phyloP scores from a whole-genome alignment of 1,140 invertebrate species.

The Ooceraea biroi region DNA sequence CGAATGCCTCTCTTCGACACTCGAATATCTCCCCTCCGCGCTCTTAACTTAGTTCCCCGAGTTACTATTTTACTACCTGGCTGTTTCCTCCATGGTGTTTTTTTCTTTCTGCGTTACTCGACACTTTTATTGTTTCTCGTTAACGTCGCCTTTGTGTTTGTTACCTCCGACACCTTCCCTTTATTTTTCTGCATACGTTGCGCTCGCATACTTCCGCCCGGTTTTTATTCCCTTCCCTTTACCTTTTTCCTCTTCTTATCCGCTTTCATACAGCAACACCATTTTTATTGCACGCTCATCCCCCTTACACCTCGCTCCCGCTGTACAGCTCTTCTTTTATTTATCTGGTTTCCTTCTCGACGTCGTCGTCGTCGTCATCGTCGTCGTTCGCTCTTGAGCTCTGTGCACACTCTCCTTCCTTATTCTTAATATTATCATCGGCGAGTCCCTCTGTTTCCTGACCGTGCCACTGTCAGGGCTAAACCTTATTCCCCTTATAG shows the following conservation, averaged over 20 bases:
- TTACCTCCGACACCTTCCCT: conserved; percentile 34
- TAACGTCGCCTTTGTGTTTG: conserved; percentile 33
- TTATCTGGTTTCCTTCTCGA: conserved; percentile 22
- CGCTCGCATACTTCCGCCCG: neutral
- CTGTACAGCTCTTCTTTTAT: conserved; percentile 27
- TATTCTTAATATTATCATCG: conserved; percentile 42
- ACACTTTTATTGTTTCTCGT: conserved; percentile 53
- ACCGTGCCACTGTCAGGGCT: neutral
- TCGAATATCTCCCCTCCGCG: conserved; percentile 22
- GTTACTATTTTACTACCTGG: conserved; percentile 56
- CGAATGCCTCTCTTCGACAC: conserved; percentile 37
- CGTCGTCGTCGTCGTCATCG: neutral
- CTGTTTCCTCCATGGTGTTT: neutral
- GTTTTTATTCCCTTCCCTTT: conserved; percentile 17
- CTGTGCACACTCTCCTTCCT: neutral
- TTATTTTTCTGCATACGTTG: conserved; percentile 48
- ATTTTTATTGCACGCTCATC: conserved; percentile 31
- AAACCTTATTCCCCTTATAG: conserved; percentile 10
- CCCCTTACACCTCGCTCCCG: neutral
- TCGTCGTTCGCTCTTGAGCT: no score
- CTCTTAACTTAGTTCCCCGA: conserved; percentile 46
- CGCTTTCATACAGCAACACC: conserved; percentile 24
- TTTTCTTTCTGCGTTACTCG: conserved; percentile 24
- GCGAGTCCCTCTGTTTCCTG: neutral
- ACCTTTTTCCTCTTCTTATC: neutral